phyloP scores from a whole-genome alignment of 2,113 vertebrate species.

The Hystrix brachyura region DNA sequence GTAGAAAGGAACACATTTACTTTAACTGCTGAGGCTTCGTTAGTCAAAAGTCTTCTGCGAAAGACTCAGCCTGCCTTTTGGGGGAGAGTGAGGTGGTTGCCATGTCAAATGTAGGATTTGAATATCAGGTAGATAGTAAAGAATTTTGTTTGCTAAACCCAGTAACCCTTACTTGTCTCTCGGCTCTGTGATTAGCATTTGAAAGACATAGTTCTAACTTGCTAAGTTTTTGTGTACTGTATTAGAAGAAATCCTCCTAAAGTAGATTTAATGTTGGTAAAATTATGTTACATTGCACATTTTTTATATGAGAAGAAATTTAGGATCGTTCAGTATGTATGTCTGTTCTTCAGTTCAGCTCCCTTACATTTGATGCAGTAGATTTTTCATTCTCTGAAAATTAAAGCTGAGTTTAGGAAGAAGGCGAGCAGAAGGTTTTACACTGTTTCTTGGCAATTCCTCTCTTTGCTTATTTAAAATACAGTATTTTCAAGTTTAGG shows the following conservation, averaged over 20 bases:
- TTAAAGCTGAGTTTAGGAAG: constrained; percentile 53
- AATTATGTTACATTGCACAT: constrained; percentile 11
- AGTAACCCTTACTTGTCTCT: neutral
- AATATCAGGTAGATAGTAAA: constrained; percentile 19
- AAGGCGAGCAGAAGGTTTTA: neutral
- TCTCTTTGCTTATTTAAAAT: constrained; percentile 45
- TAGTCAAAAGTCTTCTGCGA: constrained; percentile 12
- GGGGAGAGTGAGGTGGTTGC: neutral
- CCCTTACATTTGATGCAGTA: constrained; percentile 14
- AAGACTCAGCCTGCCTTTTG: neutral
- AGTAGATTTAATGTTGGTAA: constrained; percentile 6
- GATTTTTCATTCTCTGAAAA: constrained; percentile 48
- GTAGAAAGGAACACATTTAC: neutral
- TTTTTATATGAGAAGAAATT: constrained; percentile 55
- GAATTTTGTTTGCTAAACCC: constrained; percentile 25
- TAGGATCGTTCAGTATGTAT: neutral
- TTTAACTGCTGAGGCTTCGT: neutral
- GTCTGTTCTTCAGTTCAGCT: constrained; percentile 37
- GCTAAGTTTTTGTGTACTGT: constrained; percentile 20
- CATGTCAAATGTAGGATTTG: neutral
- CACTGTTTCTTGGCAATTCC: neutral
- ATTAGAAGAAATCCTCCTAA: constrained; percentile 37
- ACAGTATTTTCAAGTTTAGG: constrained; percentile 47
- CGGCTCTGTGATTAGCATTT: constrained; percentile 28
- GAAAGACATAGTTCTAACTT: constrained; percentile 37